Percentiles rank a stretch among this genome's conserved stretches.
These are phyloP conservation scores for Teleogryllus occipitalis DNA, from an alignment of 1,140 invertebrate genomes.

Conservation along the genomic window DNA sequence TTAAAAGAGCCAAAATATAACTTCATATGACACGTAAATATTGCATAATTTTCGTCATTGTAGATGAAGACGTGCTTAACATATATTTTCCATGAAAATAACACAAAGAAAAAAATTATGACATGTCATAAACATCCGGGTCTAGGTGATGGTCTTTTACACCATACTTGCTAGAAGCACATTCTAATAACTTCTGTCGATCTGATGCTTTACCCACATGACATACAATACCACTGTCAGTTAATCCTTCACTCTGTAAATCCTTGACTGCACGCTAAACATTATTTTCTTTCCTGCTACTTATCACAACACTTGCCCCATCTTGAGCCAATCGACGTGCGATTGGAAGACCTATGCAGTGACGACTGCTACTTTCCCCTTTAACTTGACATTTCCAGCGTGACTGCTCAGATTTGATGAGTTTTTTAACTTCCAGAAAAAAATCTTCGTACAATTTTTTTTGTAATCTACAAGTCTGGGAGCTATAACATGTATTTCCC, in stretches of 20 bases:
- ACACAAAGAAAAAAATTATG: constrained; percentile 6
- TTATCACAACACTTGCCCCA: constrained; percentile 86
- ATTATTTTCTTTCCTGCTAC: constrained; percentile 82
- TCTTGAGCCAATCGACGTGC: constrained; percentile 77
- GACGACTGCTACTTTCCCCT: constrained; percentile 15
- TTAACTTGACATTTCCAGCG: not conserved
- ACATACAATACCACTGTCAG: constrained; percentile 69
- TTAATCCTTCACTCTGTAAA: constrained; percentile 55
- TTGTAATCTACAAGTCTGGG: too few species aligned
- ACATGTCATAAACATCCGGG: constrained; percentile 7
- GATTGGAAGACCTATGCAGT: constrained; percentile 78
- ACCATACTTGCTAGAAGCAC: constrained; percentile 69
- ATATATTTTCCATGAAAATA: too few species aligned
- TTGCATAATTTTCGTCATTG: too few species aligned
- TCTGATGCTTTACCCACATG: constrained; percentile 78
- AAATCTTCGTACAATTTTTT: too few species aligned
- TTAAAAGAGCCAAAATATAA: too few species aligned
- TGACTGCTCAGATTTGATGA: not conserved
- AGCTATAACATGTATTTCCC: too few species aligned
- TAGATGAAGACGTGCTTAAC: too few species aligned
- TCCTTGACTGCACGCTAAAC: constrained; percentile 69
- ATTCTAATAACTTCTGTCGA: constrained; percentile 65
- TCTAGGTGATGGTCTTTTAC: constrained; percentile 29
- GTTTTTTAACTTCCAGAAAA: not conserved
- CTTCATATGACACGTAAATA: too few species aligned